Evolutionary conservation across 2,888 invertebrate species (phyloP).

Genomic region (Oxytorus armatus): DNA sequence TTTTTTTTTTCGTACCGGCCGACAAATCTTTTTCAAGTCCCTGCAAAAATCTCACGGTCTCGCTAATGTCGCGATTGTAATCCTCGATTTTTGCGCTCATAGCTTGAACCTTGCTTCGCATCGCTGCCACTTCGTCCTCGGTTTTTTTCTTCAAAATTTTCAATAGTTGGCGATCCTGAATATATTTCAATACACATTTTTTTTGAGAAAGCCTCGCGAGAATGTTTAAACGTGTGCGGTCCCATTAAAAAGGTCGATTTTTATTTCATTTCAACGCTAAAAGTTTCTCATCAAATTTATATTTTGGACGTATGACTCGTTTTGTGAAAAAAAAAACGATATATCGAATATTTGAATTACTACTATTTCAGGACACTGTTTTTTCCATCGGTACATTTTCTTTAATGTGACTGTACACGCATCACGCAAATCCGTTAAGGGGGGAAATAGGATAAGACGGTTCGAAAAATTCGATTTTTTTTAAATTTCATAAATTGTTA

Average conservation of each 20-base stretch:
- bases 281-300: neutral
- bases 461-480: no score
- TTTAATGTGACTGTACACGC: no score
- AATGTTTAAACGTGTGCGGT: neutral
- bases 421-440: no score
- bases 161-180: conserved; percentile 73
- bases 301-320: no score
- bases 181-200: neutral
- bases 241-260: conserved; percentile 6
- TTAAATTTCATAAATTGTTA: no score
- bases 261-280: neutral
- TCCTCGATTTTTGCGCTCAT: conserved; percentile 76
- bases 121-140: conserved; percentile 74
- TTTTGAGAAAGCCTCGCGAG: neutral
- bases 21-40: conserved; percentile 73
- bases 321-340: no score
- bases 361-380: no score
- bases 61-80: conserved; percentile 75
- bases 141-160: conserved; percentile 74
- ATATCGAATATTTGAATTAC: no score
- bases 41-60: conserved; percentile 76
- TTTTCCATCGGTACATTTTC: no score
- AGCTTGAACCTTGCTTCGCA: conserved; percentile 74
- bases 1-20: conserved; percentile 67
- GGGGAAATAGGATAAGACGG: no score